phyloP scores from a whole-genome alignment of 92 coral and sea anemone species.

The Paramuricea clavata region DNA sequence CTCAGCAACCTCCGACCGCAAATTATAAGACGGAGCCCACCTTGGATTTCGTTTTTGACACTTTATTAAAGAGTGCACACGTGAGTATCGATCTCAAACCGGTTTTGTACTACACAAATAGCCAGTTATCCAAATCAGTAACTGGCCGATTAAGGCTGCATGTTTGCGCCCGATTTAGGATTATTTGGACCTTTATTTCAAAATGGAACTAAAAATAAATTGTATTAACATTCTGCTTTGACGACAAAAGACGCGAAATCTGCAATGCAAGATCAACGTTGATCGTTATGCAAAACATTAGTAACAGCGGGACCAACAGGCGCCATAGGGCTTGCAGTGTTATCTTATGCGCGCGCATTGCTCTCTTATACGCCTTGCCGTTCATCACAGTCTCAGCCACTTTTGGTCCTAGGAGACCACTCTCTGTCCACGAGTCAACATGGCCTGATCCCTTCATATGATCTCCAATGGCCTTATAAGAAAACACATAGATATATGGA shows the following conservation, averaged over 20 bases:
- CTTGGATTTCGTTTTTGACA: too few relatives aligned
- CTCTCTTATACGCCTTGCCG: constrained; percentile 68
- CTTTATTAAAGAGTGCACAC: too few relatives aligned
- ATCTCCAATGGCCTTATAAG: constrained; percentile 56
- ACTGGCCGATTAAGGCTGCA: too few relatives aligned
- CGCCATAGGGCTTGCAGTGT: constrained; percentile 70
- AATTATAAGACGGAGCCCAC: constrained; percentile 58
- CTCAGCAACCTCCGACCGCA: constrained; percentile 70
- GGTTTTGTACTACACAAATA: too few relatives aligned
- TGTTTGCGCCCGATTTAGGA: too few relatives aligned
- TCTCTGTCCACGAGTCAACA: constrained; percentile 64
- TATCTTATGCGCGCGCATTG: constrained; percentile 67
- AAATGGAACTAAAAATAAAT: constrained; percentile 38
- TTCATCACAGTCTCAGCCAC: constrained; percentile 42
- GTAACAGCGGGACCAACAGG: constrained; percentile 49
- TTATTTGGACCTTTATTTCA: too few relatives aligned
- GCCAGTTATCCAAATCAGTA: too few relatives aligned
- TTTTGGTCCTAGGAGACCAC: constrained; percentile 57
- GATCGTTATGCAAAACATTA: constrained; percentile 32
- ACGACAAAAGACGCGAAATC: constrained; percentile 25
- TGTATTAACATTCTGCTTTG: constrained; percentile 11
- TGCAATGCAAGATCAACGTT: constrained; percentile 26
- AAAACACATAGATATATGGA: constrained; percentile 69
- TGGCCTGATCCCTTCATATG: constrained; percentile 66
- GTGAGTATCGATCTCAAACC: too few relatives aligned